Base-by-base conservation (phyloP, 1,140 invertebrate species). In the Brachionus paranguensis region DNA sequence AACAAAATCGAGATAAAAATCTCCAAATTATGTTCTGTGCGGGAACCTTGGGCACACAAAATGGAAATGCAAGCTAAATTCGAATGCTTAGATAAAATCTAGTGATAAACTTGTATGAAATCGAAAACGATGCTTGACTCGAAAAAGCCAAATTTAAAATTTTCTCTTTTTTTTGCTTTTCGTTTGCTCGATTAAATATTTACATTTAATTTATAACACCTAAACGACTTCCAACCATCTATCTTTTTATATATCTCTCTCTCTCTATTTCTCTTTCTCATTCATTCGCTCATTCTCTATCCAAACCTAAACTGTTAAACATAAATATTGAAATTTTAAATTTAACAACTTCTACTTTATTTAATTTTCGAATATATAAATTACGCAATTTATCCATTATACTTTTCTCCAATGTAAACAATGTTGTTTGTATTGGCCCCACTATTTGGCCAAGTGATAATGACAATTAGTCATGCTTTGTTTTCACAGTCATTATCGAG, bases 291-390 rank as follows among this genome's bases (percentile, higher is more conserved):
- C 37, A 29, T 33, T 70, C 37, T 70, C 37, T 70, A 70, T 41
- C 37, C 11, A 41, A 70, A 68, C 33, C 33, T 20, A 74, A 74
- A 41, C 33, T 43, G 70, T 74, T 74, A 74, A 74, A 74, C 41
- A 74, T 74, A 74, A 74, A 74, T 74, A 74, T 74, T 74, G 70
- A 74, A 74, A 68, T 68, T 68, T 68, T 68, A 68, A 68, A 33
- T 68, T 68, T 33, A 33, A 33, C 27, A 33, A 33, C 65, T 68
- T 68, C 65, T 68, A 33, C 41, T 68, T 68, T 68, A 33, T 68
- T 68, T 68, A 33, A 68, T 33, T 33, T 68, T 33, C 27, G 33
- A 33, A 68, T 33, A 33, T 14, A n/a, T n/a, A 68, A 68, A 68
- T 68, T 68, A 68, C 27, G 65, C 65, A 68, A 68, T 41, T 33